These are phyloP conservation scores for Rhinoraja longicauda DNA, from an alignment of 2,797 vertebrate genomes.

Conservation along the genomic window DNA sequence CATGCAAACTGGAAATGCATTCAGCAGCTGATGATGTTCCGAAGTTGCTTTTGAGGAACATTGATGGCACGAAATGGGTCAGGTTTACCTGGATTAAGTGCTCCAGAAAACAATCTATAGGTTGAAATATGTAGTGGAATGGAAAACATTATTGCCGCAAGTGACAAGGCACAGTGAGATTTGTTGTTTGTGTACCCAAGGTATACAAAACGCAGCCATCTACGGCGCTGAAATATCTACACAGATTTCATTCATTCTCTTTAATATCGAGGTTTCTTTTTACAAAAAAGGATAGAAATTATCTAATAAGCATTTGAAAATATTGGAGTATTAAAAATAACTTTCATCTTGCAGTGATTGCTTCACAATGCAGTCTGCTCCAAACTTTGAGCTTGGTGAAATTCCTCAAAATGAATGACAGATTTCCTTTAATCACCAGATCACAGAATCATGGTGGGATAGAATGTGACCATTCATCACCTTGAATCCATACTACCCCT, in stretches of 20 bases:
- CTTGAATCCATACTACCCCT: no score
- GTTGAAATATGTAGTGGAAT: no score
- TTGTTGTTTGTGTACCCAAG: no score
- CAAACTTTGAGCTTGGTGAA: not conserved
- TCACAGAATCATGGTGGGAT: no score
- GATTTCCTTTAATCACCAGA: no score
- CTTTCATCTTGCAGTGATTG: not conserved
- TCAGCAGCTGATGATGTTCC: not conserved
- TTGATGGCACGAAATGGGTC: not conserved
- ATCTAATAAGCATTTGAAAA: not conserved
- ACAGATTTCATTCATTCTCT: slow-evolving; percentile 2
- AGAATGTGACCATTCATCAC: no score
- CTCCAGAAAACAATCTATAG: no score
- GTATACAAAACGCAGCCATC: no score
- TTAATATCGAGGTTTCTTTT: not conserved
- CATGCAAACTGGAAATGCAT: not conserved
- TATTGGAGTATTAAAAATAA: not conserved
- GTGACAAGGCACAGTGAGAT: no score
- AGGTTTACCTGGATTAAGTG: not conserved
- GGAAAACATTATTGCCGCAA: no score
- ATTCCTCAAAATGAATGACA: not conserved
- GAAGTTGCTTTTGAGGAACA: not conserved
- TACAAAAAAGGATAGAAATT: not conserved
- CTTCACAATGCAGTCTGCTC: not conserved
- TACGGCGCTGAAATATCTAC: not conserved